phyloP scores from a whole-genome alignment of 2,113 vertebrate species.

The Carollia perspicillata region DNA sequence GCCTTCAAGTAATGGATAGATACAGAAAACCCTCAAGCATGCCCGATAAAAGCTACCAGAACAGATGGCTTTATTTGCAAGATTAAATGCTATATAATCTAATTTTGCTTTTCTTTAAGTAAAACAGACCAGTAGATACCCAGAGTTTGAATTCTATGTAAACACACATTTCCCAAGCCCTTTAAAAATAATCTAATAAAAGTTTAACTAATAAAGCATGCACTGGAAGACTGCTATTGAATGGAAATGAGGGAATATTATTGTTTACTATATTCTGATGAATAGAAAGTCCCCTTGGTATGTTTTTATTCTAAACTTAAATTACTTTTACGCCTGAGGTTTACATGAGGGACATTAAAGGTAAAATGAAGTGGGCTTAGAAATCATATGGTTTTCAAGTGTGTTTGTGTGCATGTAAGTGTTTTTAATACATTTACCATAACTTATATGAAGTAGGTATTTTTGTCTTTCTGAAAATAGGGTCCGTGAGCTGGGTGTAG shows the following conservation, averaged over 20 bases:
- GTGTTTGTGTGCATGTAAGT: neutral
- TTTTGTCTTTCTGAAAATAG: neutral
- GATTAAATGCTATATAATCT: conserved; percentile 35
- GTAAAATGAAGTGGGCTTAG: conserved; percentile 7
- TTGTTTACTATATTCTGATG: conserved; percentile 55
- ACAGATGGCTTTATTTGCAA: conserved; percentile 53
- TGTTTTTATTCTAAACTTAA: conserved; percentile 67
- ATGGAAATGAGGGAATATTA: conserved; percentile 56
- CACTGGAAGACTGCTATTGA: conserved; percentile 63
- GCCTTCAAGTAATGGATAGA: neutral
- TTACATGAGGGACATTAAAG: conserved; percentile 32
- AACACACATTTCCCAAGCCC: neutral
- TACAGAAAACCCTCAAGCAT: neutral
- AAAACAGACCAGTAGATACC: neutral
- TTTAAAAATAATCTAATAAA: conserved; percentile 55
- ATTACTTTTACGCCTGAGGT: conserved; percentile 57
- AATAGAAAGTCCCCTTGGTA: neutral
- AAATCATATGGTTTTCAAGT: neutral
- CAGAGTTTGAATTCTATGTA: neutral
- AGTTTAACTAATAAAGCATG: conserved; percentile 34
- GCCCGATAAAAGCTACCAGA: neutral
- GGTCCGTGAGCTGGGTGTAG: neutral
- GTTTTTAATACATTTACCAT: conserved; percentile 17
- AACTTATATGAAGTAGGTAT: neutral
- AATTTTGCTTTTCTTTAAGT: neutral